Evolutionary conservation across 2,888 invertebrate genomes (phyloP), one percentile per base, ranked within the genome.

Genomic region (Agrochola litura): DNA sequence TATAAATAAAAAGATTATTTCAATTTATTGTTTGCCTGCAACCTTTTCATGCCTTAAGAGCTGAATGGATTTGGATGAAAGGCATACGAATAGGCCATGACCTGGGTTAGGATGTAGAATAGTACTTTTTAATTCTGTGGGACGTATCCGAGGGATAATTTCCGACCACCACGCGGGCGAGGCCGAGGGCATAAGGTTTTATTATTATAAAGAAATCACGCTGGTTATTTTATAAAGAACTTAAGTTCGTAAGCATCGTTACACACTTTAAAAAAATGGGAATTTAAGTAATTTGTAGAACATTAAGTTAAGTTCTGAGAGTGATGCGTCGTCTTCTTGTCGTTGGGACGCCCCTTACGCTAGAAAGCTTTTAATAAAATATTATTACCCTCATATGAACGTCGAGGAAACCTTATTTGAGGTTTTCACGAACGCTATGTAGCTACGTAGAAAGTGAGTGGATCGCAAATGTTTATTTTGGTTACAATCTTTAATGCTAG

Each of bases 361-460:
- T 83, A 83, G 89, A 92, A 92, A 92, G 92, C 92, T 92, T 92
- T 92, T 92, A 91, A 91, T 92, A 92, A 91, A 92, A 92, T 91
- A 91, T 91, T 89, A 89, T 92, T 92, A 92, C 89, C 88, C 81
- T 85, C 82, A 80, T 86, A 87, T 81, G 88, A 88, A 88, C 89
- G 88, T 84, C 81, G 89, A 76, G 86, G 70, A 91, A 92, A 92
- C 90, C 90, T 90, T 90, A 92, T 92, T 92, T 92, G 85, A 83
- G 86, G 86, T 82, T 86, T 85, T 84, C 81, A 71, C 81, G 82
- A 73, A 80, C 71, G 77, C 79, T 75, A 77, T 68, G 65, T 79
- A 64, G 22, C 68, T 68, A 46, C 73, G 65, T 61, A 58, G 60
- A 76, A 79, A 81, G 77, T 63, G 75, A 82, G 75, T 68, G 78